Conservation (phyloP, 2,888 invertebrate species). For the Odiellus spinosus region DNA sequence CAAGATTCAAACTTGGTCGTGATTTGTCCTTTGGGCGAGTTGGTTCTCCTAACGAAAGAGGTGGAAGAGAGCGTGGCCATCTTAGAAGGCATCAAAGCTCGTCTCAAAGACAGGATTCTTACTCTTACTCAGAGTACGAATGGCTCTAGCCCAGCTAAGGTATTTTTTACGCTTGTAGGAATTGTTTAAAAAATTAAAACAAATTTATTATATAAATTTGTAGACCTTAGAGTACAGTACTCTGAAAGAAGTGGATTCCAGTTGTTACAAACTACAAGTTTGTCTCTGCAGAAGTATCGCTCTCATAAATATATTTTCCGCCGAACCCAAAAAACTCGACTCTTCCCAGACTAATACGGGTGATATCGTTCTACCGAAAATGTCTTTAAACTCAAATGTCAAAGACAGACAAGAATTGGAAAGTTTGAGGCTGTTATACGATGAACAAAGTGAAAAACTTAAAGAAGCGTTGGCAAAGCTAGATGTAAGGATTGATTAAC, state of each 20-base stretch:
- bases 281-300: slow-evolving; percentile 4
- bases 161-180: no score
- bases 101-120: slow-evolving; percentile 23
- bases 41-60: slow-evolving; percentile 28
- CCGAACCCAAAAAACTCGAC: no score
- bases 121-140: slow-evolving; percentile 3
- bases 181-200: not conserved
- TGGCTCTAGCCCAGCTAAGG: slow-evolving; percentile 11
- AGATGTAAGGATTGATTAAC: no score
- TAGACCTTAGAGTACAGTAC: slow-evolving; percentile 12
- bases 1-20: no score
- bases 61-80: slow-evolving; percentile 24
- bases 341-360: no score
- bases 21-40: slow-evolving; percentile 28
- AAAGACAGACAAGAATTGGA: no score
- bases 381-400: no score
- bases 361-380: no score
- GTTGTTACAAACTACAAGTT: slow-evolving; percentile 8
- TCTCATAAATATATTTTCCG: no score
- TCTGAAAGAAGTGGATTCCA: slow-evolving; percentile 10
- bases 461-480: no score
- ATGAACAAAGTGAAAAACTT: no score
- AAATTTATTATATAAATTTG: not conserved
- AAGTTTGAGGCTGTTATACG: no score
- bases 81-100: slow-evolving; percentile 24